These are phyloP conservation scores for Pogona vitticeps DNA, from an alignment of 2,113 vertebrate genomes.

Conservation along the genomic window DNA sequence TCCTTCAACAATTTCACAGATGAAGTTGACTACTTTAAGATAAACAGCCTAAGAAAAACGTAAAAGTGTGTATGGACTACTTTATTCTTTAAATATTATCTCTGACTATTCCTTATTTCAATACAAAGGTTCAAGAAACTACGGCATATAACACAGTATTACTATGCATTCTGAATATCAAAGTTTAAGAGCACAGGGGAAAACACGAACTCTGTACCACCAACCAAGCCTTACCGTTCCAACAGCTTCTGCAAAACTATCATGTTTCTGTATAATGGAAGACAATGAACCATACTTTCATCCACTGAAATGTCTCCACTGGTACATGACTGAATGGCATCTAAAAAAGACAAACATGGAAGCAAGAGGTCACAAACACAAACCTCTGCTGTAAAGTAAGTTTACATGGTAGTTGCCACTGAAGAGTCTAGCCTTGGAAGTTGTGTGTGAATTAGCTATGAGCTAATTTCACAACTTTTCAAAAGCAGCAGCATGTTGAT, in stretches of 20 bases:
- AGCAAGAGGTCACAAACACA: slow-evolving; percentile 19
- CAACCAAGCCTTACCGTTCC: slow-evolving; percentile 78
- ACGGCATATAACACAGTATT: background rate
- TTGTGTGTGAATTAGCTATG: background rate
- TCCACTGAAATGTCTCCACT: slow-evolving; percentile 75
- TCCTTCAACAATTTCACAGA: background rate
- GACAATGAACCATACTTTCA: slow-evolving; percentile 79
- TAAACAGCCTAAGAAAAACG: background rate
- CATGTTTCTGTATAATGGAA: slow-evolving; percentile 90
- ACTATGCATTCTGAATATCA: background rate
- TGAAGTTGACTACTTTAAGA: background rate
- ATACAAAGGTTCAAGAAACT: background rate
- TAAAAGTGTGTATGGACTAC: background rate
- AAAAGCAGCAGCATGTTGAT: background rate
- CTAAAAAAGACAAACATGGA: slow-evolving; percentile 68
- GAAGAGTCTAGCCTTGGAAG: background rate
- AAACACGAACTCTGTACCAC: background rate
- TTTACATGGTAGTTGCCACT: too few species aligned
- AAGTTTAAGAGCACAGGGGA: background rate
- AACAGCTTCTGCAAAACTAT: slow-evolving; percentile 82
- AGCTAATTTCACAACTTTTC: background rate
- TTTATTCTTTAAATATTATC: background rate
- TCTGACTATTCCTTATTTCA: background rate
- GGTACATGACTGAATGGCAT: slow-evolving; percentile 84
- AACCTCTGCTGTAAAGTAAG: background rate